phyloP scores from a whole-genome alignment of 2,113 vertebrate genomes.

The pig (Sus scrofa) region DNA sequence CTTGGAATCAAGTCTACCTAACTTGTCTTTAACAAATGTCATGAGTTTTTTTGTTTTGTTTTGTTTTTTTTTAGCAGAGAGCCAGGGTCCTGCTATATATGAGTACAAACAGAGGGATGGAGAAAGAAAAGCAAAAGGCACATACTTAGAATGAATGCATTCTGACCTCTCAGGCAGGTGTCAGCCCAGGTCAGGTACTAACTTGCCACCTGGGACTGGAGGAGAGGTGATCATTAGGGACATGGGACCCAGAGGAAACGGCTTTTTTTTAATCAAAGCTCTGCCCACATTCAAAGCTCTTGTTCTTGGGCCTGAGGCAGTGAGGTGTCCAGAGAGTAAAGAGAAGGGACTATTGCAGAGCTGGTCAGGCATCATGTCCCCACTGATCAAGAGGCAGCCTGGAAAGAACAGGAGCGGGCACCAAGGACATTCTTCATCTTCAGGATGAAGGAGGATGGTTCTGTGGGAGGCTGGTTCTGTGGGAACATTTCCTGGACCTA shows the following conservation, averaged over 20 bases:
- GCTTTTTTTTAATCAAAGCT: background rate
- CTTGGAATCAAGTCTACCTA: background rate
- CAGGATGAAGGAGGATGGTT: background rate
- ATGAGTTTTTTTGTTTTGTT: background rate
- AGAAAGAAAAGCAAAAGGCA: background rate
- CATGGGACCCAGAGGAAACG: background rate
- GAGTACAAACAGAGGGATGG: background rate
- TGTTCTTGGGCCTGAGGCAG: background rate
- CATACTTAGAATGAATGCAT: accelerated
- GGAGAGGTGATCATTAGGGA: background rate
- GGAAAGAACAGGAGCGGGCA: background rate
- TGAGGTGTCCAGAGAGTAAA: background rate
- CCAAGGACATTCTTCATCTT: background rate
- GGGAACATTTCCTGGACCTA: background rate
- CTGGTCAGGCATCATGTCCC: background rate
- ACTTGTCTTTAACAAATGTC: background rate
- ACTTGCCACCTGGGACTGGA: background rate
- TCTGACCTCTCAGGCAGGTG: background rate
- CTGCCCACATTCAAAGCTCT: background rate
- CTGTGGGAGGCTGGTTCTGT: background rate
- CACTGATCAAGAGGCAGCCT: background rate
- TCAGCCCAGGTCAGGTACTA: background rate
- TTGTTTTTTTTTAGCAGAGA: background rate
- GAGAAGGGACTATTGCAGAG: background rate
- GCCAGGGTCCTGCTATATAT: background rate